A percentile compares a stretch with the other conserved stretches of the same genome.
phyloP scores from a whole-genome alignment of 1,140 invertebrate species.

The Aphelenchoides besseyi region DNA sequence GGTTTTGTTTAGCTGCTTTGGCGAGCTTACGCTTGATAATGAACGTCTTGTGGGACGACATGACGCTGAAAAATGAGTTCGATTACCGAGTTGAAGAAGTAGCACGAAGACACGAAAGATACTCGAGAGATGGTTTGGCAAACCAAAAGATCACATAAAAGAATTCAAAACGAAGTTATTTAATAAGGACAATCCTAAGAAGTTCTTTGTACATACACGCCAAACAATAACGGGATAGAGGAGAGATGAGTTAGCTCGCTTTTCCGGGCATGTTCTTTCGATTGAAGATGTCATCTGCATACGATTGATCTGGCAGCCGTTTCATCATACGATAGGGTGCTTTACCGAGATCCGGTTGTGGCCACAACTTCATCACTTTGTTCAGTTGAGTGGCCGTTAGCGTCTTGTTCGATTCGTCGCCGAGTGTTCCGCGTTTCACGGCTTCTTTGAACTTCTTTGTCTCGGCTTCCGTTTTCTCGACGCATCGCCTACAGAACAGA shows the following conservation, averaged over 20 bases:
- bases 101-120: background rate
- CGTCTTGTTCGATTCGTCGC: conserved; percentile 34
- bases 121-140: too few relatives aligned
- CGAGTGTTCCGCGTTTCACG: conserved; percentile 47
- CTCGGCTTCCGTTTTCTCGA: conserved; percentile 38
- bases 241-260: background rate
- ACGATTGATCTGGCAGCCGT: conserved; percentile 45
- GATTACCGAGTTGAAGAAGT: background rate
- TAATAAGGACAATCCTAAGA: too few relatives aligned
- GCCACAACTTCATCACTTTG: conserved; percentile 50
- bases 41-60: conserved; percentile 52
- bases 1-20: conserved; percentile 52
- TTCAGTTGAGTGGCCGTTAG: conserved; percentile 52
- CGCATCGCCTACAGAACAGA: conserved; percentile 43
- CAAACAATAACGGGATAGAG: background rate
- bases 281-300: conserved; percentile 50
- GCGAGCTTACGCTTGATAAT: conserved; percentile 49
- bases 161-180: too few relatives aligned
- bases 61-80: conserved; percentile 21
- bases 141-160: too few relatives aligned
- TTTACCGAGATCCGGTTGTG: conserved; percentile 51
- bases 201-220: too few relatives aligned
- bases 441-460: conserved; percentile 45
- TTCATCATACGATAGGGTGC: conserved; percentile 51
- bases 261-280: conserved; percentile 36